phyloP scores from a whole-genome alignment of 92 coral and sea anemone species.

The Galaxea fascicularis region DNA sequence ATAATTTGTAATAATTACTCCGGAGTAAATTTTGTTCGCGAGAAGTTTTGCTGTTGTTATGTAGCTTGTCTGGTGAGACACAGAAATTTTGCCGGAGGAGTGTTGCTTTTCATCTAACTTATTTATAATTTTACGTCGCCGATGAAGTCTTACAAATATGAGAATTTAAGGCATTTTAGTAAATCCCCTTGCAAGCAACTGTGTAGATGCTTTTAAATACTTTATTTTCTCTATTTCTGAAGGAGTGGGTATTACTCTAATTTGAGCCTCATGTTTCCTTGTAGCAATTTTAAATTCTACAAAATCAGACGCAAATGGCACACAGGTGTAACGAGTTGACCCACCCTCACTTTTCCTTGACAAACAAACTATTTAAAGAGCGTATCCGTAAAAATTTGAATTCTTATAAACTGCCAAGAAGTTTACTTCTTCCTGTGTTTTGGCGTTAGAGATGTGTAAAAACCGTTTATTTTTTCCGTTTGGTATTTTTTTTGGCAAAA shows the following conservation, averaged over 20 bases:
- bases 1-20: slow-evolving; percentile 24
- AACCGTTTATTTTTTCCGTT: slow-evolving; percentile 3
- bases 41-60: not conserved
- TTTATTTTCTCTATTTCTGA: slow-evolving; percentile 3
- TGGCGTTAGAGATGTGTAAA: not conserved
- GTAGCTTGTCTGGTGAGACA: not conserved
- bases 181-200: slow-evolving; percentile 27
- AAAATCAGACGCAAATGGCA: not conserved
- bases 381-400: not conserved
- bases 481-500: slow-evolving; percentile 7
- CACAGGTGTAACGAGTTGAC: slow-evolving; percentile 37
- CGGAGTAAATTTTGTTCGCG: slow-evolving; percentile 12
- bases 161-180: slow-evolving; percentile 44
- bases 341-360: slow-evolving; percentile 44
- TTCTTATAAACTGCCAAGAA: not conserved
- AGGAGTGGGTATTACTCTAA: slow-evolving; percentile 13
- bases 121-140: slow-evolving; percentile 37
- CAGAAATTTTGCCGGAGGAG: not conserved
- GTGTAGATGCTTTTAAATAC: slow-evolving; percentile 9
- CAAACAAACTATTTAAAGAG: slow-evolving; percentile 16
- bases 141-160: slow-evolving; percentile 31
- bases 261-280: not conserved
- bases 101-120: slow-evolving; percentile 40
- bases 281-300: not conserved
- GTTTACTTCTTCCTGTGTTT: not conserved